phyloP scores from a whole-genome alignment of 2,113 vertebrate genomes.

The rat (Rattus norvegicus) region DNA sequence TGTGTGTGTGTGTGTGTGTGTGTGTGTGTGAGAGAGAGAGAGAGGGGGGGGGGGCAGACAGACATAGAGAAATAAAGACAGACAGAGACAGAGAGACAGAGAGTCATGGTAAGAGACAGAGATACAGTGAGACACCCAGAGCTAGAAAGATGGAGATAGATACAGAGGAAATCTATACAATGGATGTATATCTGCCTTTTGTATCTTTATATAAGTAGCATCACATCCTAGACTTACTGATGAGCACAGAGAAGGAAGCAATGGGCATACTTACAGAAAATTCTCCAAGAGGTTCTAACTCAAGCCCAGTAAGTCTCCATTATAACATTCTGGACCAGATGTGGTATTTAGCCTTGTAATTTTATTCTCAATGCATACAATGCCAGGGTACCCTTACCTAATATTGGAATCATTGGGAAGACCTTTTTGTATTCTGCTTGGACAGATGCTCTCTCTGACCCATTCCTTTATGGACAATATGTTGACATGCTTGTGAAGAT shows the following conservation, averaged over 20 bases:
- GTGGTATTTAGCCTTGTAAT: neutral
- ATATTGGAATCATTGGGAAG: neutral
- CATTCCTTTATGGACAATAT: neutral
- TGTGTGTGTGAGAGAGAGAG: no score
- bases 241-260: neutral
- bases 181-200: neutral
- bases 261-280: neutral
- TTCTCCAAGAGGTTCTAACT: neutral
- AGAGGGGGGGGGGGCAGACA: no score
- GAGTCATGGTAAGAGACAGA: no score
- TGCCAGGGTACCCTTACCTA: fast-evolving
- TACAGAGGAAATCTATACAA: no score
- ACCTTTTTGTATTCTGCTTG: neutral
- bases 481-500: neutral
- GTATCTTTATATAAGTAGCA: neutral
- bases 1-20: no score
- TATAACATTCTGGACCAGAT: neutral
- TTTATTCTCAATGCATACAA: neutral
- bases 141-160: neutral
- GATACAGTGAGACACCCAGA: neutral
- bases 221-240: neutral
- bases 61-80: no score
- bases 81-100: no score
- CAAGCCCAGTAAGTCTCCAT: neutral
- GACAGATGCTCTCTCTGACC: neutral